These are phyloP conservation scores for Typhlichthys eigenmanni DNA, from an alignment of 2,797 vertebrate species.

Conservation along the genomic window DNA sequence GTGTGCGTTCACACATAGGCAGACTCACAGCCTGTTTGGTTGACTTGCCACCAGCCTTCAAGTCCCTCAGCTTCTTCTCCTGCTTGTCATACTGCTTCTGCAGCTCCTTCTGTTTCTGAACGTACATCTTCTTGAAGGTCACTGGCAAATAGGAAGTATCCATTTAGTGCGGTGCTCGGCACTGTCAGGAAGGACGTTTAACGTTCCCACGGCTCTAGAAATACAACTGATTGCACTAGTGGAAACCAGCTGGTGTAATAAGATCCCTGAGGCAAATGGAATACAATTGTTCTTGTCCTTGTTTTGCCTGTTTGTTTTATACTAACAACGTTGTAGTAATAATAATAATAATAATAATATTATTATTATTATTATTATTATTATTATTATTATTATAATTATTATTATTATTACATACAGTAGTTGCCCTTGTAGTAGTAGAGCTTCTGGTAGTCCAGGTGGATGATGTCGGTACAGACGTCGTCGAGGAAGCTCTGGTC, in stretches of 20 bases:
- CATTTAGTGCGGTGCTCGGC: too few species aligned
- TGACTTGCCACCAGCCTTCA: conserved; percentile 93
- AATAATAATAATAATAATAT: too few species aligned
- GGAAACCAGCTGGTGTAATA: too few species aligned
- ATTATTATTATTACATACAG: conserved; percentile 67
- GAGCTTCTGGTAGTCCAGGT: conserved; percentile 88
- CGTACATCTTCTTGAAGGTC: conserved; percentile 96
- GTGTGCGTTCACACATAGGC: conserved; percentile 31
- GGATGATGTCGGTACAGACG: conserved; percentile 90
- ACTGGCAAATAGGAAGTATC: conserved; percentile 52
- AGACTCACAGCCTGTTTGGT: conserved; percentile 90
- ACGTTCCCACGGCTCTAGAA: too few species aligned
- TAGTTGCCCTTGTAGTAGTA: conserved; percentile 93
- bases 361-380: too few species aligned
- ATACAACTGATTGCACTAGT: too few species aligned
- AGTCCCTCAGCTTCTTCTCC: conserved; percentile 90
- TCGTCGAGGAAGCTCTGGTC: conserved; percentile 95
- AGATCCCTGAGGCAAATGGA: too few species aligned
- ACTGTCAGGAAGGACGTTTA: too few species aligned
- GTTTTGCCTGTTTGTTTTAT: too few species aligned
- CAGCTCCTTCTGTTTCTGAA: conserved; percentile 93
- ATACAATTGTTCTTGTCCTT: too few species aligned
- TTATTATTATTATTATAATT: not conserved
- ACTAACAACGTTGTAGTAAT: not conserved
- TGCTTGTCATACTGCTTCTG: conserved; percentile 94